These are phyloP conservation scores for Prosapia bicincta DNA, from an alignment of 2,888 invertebrate genomes.

Conservation along the genomic window DNA sequence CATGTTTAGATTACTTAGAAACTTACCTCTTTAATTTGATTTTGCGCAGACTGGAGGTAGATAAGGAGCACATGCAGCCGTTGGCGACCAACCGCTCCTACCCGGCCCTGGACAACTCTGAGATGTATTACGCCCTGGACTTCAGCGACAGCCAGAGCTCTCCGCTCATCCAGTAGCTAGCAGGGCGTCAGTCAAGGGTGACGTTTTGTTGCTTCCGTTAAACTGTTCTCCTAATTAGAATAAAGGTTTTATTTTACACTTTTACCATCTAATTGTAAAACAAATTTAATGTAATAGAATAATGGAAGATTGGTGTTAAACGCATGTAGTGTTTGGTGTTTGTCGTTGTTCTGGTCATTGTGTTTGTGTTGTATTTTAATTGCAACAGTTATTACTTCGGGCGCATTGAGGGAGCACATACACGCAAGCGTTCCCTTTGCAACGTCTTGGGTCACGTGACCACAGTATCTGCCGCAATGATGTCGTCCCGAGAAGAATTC, in stretches of 20 bases:
- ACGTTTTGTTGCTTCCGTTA: background rate
- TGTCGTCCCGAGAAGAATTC: background rate
- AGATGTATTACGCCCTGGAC: slow-evolving; percentile 75
- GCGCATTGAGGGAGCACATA: too few relatives aligned
- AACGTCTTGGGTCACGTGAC: too few relatives aligned
- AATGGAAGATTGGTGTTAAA: too few relatives aligned
- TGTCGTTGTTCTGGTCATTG: too few relatives aligned
- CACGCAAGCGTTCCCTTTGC: background rate
- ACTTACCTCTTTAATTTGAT: background rate
- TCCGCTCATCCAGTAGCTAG: slow-evolving; percentile 66
- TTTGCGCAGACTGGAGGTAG: slow-evolving; percentile 32
- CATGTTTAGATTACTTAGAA: too few relatives aligned
- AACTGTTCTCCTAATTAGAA: background rate
- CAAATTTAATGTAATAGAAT: too few relatives aligned
- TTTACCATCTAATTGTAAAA: too few relatives aligned
- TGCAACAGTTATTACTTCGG: too few relatives aligned
- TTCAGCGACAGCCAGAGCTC: slow-evolving; percentile 74
- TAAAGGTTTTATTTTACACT: background rate
- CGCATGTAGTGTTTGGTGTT: too few relatives aligned
- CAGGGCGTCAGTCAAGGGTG: slow-evolving; percentile 56
- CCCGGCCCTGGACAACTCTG: slow-evolving; percentile 62
- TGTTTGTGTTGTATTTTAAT: too few relatives aligned
- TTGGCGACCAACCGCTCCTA: slow-evolving; percentile 51
- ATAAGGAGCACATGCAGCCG: slow-evolving; percentile 41
- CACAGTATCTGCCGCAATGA: background rate